These are phyloP conservation scores for Lochmaea capreae DNA, from an alignment of 2,888 invertebrate species.

Conservation along the genomic window DNA sequence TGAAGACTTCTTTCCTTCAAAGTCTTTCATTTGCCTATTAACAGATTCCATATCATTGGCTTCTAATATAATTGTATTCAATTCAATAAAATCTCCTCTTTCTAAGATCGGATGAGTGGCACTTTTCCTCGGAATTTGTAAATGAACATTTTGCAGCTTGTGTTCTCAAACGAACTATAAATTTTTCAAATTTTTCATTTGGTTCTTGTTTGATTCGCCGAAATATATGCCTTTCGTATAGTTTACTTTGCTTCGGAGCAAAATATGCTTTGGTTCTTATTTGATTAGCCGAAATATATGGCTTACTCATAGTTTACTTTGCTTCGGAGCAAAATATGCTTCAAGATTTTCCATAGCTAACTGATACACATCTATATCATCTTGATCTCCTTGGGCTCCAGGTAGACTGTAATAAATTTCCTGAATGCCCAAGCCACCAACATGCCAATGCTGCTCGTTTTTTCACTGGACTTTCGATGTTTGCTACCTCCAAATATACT, in stretches of 20 bases:
- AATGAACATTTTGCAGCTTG: neutral
- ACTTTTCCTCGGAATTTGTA: neutral
- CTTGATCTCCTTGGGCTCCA: no score
- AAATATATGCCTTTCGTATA: no score
- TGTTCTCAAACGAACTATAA: neutral
- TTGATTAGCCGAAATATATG: no score
- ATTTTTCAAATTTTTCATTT: neutral
- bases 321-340: no score
- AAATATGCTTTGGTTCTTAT: neutral
- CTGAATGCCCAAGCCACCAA: neutral
- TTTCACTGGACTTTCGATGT: neutral
- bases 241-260: no score
- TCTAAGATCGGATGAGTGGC: constrained; percentile 33
- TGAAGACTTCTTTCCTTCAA: neutral
- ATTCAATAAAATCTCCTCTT: constrained; percentile 21
- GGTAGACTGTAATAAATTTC: no score
- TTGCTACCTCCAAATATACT: neutral
- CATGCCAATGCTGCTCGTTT: constrained; percentile 2
- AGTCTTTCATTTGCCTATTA: neutral
- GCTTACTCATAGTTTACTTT: no score
- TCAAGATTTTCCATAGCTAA: no score
- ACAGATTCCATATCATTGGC: neutral
- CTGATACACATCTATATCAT: no score
- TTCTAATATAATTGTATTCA: neutral
- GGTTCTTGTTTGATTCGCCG: neutral